These are phyloP conservation scores for Syngnathoides biaculeatus DNA, from an alignment of 2,113 vertebrate genomes.

Conservation along the genomic window DNA sequence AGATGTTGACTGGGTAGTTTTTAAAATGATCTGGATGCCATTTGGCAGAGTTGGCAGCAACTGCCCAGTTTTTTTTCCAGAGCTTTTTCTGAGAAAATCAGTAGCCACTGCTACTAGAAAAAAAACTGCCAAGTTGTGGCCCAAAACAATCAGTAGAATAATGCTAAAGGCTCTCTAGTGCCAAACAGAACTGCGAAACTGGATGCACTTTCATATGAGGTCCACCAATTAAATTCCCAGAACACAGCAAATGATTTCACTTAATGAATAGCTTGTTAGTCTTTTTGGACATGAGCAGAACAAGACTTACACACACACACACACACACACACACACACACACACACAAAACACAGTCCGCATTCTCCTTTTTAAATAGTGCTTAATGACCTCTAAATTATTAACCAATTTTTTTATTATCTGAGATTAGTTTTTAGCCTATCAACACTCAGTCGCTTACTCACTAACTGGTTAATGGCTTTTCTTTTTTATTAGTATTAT, in stretches of 20 bases:
- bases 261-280: neutral
- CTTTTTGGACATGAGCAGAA: neutral
- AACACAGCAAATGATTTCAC: neutral
- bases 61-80: neutral
- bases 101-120: no score
- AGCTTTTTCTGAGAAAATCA: neutral
- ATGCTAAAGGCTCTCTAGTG: slow-evolving; percentile 1
- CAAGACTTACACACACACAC: no score
- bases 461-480: no score
- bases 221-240: neutral
- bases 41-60: neutral
- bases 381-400: neutral
- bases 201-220: neutral
- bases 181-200: neutral
- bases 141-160: neutral
- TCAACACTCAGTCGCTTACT: no score
- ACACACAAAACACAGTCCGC: neutral
- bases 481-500: no score
- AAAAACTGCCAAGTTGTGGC: neutral
- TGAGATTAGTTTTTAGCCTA: neutral
- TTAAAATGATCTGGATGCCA: neutral
- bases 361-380: neutral
- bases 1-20: neutral
- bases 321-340: no score
- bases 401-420: no score